Evolutionary conservation across 1,140 invertebrate genomes (phyloP), one percentile per base, ranked within the genome.

Genomic region (Nautilus pompilius): DNA sequence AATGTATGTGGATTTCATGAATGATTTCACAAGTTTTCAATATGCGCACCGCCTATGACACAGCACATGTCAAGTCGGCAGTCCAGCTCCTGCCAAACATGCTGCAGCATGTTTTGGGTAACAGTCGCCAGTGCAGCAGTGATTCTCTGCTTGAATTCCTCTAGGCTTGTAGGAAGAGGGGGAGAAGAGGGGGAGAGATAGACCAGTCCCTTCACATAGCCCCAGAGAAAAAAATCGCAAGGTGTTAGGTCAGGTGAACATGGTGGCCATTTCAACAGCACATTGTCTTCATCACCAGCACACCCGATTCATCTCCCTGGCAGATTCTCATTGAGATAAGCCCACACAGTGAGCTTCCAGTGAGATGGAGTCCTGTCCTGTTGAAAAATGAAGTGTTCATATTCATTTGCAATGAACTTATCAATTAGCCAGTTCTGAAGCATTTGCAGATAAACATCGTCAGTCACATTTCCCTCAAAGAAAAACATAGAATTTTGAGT

Each of bases 121-220:
- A 41, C 36, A 41, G 20, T 49, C 20, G n/a, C 20, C 2, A 49
- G 48, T 49, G 48, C 10, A 24, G 48, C 48, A 49, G 48, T 49
- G 48, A 49, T 49, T 49, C 48, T 49, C 48, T 49, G n/a, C 36
- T 41, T 41, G 48, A 49, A 24, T 49, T 49, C 48, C 48, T 49
- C 2, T 49, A 49, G 20, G 48, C 10, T 49, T 49, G 48, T 49
- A 49, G 1, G 48, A 56, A 56, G 28, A 32, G 1, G 8, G 28
- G 26, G 48, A 49, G 1, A 24, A 56, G 32, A n/a, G 20, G 1
- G 8, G 28, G 26, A 24, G 20, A 22, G 13, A 41, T 1, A 41
- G 36, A 41, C 36, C 36, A 41, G 1, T 41, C 36, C 36, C 1
- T 1, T 41, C 36, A 49, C 48, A 49, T 49, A 49, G 48, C 1